Evolutionary conservation across 2,888 invertebrate genomes (phyloP).

Genomic region (Watsonalla binaria): DNA sequence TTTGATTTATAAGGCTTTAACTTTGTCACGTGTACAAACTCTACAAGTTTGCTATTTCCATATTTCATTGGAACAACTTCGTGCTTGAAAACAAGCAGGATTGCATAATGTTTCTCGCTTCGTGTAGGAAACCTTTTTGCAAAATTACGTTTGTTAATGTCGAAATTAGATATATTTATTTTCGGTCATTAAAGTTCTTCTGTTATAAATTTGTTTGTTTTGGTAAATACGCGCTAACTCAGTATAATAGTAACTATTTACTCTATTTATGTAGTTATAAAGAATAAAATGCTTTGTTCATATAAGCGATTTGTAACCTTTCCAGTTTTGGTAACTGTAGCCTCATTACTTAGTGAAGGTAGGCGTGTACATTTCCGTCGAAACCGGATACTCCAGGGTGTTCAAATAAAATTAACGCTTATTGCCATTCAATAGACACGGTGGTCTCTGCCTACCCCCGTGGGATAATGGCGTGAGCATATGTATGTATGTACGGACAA

Average conservation of each 20-base stretch:
- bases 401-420: constrained; percentile 73
- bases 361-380: constrained; percentile 68
- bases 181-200: no score
- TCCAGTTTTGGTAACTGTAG: constrained; percentile 55
- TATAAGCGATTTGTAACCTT: constrained; percentile 32
- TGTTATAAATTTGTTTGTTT: background rate
- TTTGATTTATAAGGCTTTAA: constrained; percentile 66
- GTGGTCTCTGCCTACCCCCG: no score
- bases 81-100: background rate
- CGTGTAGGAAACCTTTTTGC: background rate
- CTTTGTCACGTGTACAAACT: constrained; percentile 26
- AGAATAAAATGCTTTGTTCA: constrained; percentile 26
- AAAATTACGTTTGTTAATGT: background rate
- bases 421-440: constrained; percentile 49
- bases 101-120: background rate
- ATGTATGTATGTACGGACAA: no score
- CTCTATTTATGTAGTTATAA: constrained; percentile 18
- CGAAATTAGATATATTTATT: no score
- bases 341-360: constrained; percentile 72
- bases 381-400: constrained; percentile 63
- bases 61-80: background rate
- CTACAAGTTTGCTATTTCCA: background rate
- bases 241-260: background rate
- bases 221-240: no score
- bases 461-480: no score